phyloP scores from a whole-genome alignment of 2,797 vertebrate genomes.

The Acrocephalus scirpaceus region DNA sequence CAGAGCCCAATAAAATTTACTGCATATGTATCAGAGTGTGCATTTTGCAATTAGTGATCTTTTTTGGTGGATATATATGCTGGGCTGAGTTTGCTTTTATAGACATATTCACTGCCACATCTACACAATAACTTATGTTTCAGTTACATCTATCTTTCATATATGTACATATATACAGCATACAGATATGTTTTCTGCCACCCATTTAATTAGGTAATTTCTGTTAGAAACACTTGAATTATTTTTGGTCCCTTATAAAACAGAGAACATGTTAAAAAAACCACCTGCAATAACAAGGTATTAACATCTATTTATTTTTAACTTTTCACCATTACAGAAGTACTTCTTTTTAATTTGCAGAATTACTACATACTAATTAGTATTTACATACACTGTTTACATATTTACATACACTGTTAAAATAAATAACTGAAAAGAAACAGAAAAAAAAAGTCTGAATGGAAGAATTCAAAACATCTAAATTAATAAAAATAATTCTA shows the following conservation, averaged over 20 bases:
- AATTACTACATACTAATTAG: background rate
- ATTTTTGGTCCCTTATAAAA: background rate
- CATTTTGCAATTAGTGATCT: background rate
- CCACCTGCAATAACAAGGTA: background rate
- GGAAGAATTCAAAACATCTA: background rate
- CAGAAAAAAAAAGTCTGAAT: background rate
- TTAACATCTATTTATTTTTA: background rate
- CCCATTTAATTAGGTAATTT: background rate
- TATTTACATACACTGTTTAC: background rate
- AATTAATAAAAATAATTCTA: background rate
- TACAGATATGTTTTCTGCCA: background rate
- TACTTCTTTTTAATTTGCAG: background rate
- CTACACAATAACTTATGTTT: background rate
- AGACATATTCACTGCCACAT: background rate
- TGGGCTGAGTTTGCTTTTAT: background rate
- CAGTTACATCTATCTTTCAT: background rate
- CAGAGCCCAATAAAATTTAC: background rate
- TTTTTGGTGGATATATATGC: background rate
- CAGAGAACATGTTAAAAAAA: fast-evolving
- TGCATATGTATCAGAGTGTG: background rate
- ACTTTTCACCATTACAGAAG: background rate
- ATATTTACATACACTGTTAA: background rate
- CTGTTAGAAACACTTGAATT: background rate
- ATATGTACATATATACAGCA: background rate
- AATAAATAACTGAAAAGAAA: background rate